These are phyloP conservation scores for Folsomia candida DNA, from an alignment of 2,888 invertebrate species.

Conservation along the genomic window DNA sequence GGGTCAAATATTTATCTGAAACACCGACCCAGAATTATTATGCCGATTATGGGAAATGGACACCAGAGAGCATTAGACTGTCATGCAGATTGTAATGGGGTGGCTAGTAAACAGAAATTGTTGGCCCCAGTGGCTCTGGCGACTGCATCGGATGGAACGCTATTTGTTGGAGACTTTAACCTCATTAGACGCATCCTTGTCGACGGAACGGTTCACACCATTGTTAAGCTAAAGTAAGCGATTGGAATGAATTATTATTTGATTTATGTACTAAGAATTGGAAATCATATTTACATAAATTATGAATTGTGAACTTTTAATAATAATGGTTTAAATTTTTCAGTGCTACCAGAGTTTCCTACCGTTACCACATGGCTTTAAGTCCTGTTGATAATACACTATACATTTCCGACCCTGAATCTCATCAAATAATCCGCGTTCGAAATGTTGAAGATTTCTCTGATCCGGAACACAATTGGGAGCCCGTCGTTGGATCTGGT, in stretches of 20 bases:
- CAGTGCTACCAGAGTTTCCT: constrained; percentile 89
- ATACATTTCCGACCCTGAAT: constrained; percentile 94
- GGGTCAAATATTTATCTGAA: constrained; percentile 92
- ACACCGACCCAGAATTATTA: constrained; percentile 84
- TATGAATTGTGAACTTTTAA: too few species aligned
- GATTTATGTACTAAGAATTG: too few species aligned
- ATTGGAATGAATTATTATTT: too few species aligned
- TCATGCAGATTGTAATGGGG: constrained; percentile 70
- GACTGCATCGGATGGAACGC: constrained; percentile 85
- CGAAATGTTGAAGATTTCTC: constrained; percentile 76
- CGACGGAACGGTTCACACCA: constrained; percentile 76
- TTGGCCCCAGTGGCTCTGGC: constrained; percentile 90
- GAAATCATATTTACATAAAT: too few species aligned
- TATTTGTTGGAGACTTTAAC: constrained; percentile 95
- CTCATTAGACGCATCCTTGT: constrained; percentile 82
- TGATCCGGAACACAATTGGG: constrained; percentile 89
- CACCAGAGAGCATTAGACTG: constrained; percentile 85
- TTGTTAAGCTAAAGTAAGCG: constrained; percentile 77
- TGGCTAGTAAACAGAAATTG: constrained; percentile 74
- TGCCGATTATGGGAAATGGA: constrained; percentile 88
- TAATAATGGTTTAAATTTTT: constrained; percentile 53
- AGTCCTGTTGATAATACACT: constrained; percentile 90
- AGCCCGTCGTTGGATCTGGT: constrained; percentile 90
- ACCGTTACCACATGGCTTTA: constrained; percentile 93
- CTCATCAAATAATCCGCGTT: constrained; percentile 87